Base-by-base conservation (phyloP, 2,113 vertebrate genomes). In the Hemiprocne comata region DNA sequence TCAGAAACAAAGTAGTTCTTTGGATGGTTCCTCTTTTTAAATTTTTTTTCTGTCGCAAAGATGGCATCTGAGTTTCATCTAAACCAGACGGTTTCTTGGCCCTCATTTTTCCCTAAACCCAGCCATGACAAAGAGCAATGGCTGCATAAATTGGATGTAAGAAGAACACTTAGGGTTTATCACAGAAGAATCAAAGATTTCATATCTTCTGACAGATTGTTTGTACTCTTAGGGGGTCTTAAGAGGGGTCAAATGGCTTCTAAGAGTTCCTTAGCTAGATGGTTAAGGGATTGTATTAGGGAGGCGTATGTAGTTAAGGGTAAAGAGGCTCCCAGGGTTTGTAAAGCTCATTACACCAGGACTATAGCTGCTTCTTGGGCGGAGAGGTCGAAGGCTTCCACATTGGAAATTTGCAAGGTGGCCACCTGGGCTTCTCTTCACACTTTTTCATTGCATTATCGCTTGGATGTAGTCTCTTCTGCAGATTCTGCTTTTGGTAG, bases 121-220 rank as follows among this genome's bases (percentile, higher is more conserved):
- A 96, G 97, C 97, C 10, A 98, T 96, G 98, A 98, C 97, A 98
- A 98, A 98, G 97, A 97, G 97, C 95, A 97, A 98, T 97, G 98
- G 98, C 98, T 98, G 98, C 97, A 98, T 98, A 98, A 98, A 98
- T 98, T 98, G 98, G 95, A 98, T 98, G 98, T 98, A 96, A 98
- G 98, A 98, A 98, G 98, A 98, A 98, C 98, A 98, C 98, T 98
- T 98, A 98, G 97, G 98, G 97, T 97, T 98, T 98, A 98, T 98
- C 98, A 98, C 96, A 98, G 98, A 98, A 98, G 97, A 98, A 98
- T 98, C 98, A 98, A 98, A 98, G 98, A 98, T 98, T 98, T 98
- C 97, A 96, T 98, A 98, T 98, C 98, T 98, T 98, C 98, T 98
- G 94, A 98, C 97, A 98, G 98, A 98, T 98, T 98, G 98, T 98